Base-by-base conservation (phyloP, 1,140 invertebrate species). In the Drosophila tristis region DNA sequence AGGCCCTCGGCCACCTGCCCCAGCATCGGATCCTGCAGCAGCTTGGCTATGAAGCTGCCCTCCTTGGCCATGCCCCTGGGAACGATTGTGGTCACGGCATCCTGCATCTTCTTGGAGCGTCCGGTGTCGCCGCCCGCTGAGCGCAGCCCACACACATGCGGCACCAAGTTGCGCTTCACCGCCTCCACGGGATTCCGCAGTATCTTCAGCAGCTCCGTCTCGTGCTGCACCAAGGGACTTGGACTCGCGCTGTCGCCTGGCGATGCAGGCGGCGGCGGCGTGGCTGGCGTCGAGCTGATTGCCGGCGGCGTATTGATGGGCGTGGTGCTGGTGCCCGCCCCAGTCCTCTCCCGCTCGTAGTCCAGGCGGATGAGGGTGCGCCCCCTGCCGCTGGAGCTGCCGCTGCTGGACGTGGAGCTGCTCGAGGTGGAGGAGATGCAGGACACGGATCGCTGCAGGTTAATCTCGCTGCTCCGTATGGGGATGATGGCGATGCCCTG, bases 151-250 rank as follows among this genome's bases (percentile, higher is more conserved):
- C 95, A 96, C 42, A 96, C 94, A 91, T 96, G 95, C 23, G 95
- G 95, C 66, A 95, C 94, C 67, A 96, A 91, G 87, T 96, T 95
- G 59, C 94, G 92, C 80, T 93, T 93, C 2, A 95, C 95, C 13
- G 95, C 95, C 93, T 95, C 94, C 8, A 96, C 95, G 2, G 95
- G 95, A 91, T 96, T 94, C 55, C 92, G 93, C 31, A 95, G 86
- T 35, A 95, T 93, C 70, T 94, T 93, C 47, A 93, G 92, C 13
- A 95, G 91, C 68, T 94, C 89, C 44, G 92, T 92, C 11, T 92
- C 87, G 42, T 92, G 91, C 15, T 89, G 74, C 5, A 92, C 80
- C 53, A 90, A 26, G 0, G 71, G 58, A 16, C 49, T 54, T 5
- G 61, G 16, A 13, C 35, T 13, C 11, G 13, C 61, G 25, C 13